Evolutionary conservation across 2,888 invertebrate species (phyloP).

Genomic region (Chrysotoxum bicinctum): DNA sequence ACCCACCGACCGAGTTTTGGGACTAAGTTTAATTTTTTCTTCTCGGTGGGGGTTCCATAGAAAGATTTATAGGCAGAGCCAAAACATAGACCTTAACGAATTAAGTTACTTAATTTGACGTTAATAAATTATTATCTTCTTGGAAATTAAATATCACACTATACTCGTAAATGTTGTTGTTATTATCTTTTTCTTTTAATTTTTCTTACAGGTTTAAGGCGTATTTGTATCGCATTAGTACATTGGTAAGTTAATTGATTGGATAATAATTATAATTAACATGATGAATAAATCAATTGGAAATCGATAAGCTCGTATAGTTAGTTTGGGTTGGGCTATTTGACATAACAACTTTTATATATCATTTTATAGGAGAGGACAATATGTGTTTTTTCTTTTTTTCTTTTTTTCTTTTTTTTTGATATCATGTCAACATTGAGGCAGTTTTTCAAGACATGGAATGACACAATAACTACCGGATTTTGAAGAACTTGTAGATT

Average conservation of each 20-base stretch:
- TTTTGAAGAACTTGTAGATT: background rate
- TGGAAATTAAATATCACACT: slow-evolving; percentile 20
- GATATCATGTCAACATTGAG: background rate
- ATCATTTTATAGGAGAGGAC: background rate
- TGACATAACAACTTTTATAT: slow-evolving; percentile 9
- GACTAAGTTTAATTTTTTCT: background rate
- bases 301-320: slow-evolving; percentile 24
- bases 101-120: slow-evolving; percentile 52
- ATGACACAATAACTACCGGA: background rate
- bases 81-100: slow-evolving; percentile 7
- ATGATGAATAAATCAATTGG: slow-evolving; percentile 40
- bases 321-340: slow-evolving; percentile 36
- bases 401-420: background rate
- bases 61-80: slow-evolving; percentile 8
- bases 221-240: slow-evolving; percentile 49
- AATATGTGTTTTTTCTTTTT: background rate
- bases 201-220: slow-evolving; percentile 60
- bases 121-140: slow-evolving; percentile 33
- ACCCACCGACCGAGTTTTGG: background rate
- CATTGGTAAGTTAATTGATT: slow-evolving; percentile 68
- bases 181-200: background rate
- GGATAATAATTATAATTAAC: slow-evolving; percentile 49
- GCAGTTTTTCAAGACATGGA: background rate
- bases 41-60: slow-evolving; percentile 6
- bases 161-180: slow-evolving; percentile 8